Base-by-base conservation (phyloP, 2,888 invertebrate genomes). In the Mythimna loreyi region DNA sequence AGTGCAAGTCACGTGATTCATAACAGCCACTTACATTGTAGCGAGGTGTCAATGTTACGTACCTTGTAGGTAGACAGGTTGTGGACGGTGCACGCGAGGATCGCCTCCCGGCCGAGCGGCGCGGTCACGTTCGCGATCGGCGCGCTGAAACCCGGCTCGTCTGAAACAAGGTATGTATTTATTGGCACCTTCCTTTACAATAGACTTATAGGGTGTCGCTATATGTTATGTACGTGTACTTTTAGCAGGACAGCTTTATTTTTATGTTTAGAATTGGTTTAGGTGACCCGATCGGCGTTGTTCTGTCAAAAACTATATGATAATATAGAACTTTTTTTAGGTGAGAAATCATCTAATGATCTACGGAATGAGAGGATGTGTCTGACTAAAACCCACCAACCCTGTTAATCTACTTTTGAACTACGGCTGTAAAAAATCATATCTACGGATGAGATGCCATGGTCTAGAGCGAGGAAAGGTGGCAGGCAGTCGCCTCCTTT, bases 11-110 rank as follows among this genome's bases (percentile, higher is more conserved):
- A 45, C 36, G 45, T 59, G 55, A 55, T 55, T n/a, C 5, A n/a
- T 40, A 58, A 43, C n/a, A 45, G 23, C n/a, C 49, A 61, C 36
- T 60, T 73, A 50, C 28, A 21, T 4, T n/a, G 30, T 23, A 30
- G 52, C 36, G 55, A 62, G 36, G 59, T 63, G 55, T 69, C 57
- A 77, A 69, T 73, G 43, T 58, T 69, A 82, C 84, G 91, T 95
- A 98, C 98, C 97, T 98, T 98, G 90, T 97, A 98, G 23, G 97
- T 96, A 68, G 97, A 97, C 71, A 98, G 96, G 92, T 98, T 98
- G 91, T 98, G 97, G 11, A 98, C 98, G 61, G 97, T 96, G 90
- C 98, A 98, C 59, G 97, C 97, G 62, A 98, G 96, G 62, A 97
- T 96, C 8, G 98, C 98, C 92, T 98, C 98, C 73, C 98, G 96